Base-by-base conservation (phyloP, 1,140 invertebrate species). In the Panulirus ornatus region DNA sequence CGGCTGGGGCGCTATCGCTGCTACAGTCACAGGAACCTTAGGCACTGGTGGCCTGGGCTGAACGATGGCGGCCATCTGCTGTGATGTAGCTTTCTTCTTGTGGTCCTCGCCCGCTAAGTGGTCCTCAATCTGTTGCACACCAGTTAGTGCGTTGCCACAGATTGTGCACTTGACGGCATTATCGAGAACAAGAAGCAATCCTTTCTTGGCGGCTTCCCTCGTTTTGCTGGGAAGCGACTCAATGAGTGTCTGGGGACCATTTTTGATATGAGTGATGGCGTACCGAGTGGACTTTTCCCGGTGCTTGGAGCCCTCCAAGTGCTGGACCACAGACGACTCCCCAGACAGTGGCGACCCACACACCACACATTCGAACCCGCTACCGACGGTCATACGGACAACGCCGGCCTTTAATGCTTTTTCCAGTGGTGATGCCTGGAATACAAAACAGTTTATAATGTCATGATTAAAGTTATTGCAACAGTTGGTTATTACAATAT, bases 51-150 rank as follows among this genome's bases (percentile, higher is more conserved):
- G 44, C 44, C 44, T 8, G 44, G 44, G 44, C n/a, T n/a, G n/a
- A n/a, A 47, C 1, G 54, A 16, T 11, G 54, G 54, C 19, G 14
- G n/a, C 0, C 16, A 22, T 22, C 1, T 14, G 3, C 54, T 58
- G 40, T 76, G 73, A 27, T 8, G 27, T 6, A 8, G 14, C 0
- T 40, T 76, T 76, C 40, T 76, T 76, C 11, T 36, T 76, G 40
- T 76, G 73, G 22, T 76, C 73, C 2, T 76, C 34, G 3, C 73
- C 73, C n/a, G n/a, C 36, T 42, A 76, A n/a, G n/a, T 76, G 73
- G n/a, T 76, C 73, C n/a, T 76, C 34, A 2, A 76, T 42, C 73
- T 76, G 73, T 22, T 38, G 73, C 16, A 42, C 42, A 9, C 73
- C 73, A 22, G 73, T 76, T n/a, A 76, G 22, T 2, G 0, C 8